phyloP scores from a whole-genome alignment of 2,797 vertebrate genomes.

The Sebastes alutus region DNA sequence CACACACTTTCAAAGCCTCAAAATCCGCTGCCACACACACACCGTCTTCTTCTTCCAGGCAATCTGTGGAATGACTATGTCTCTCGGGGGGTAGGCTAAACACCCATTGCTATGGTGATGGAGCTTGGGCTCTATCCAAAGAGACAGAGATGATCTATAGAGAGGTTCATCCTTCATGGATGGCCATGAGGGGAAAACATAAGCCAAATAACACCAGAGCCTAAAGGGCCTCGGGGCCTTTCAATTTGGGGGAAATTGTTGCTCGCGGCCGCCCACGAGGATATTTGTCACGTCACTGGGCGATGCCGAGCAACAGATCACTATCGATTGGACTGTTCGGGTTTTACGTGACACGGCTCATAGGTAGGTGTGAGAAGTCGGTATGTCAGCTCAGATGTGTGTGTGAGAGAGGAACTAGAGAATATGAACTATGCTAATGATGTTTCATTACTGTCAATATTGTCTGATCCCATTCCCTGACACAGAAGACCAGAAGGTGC shows the following conservation, averaged over 20 bases:
- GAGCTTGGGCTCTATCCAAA: slow-evolving; percentile 70
- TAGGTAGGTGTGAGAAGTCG: slow-evolving; percentile 7
- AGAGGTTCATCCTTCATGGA: slow-evolving; percentile 72
- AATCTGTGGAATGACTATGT: slow-evolving; percentile 66
- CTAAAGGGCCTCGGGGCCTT: slow-evolving; percentile 70
- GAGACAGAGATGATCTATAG: slow-evolving; percentile 78
- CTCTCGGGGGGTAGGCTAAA: slow-evolving; percentile 71
- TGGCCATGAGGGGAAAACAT: slow-evolving; percentile 72
- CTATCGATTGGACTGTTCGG: slow-evolving; percentile 52
- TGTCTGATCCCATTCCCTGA: slow-evolving; percentile 15
- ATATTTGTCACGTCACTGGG: slow-evolving; percentile 71
- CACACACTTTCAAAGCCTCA: slow-evolving; percentile 47
- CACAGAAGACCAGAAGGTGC: not conserved
- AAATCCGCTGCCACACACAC: slow-evolving; percentile 22
- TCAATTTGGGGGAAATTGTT: slow-evolving; percentile 77
- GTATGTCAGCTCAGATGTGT: slow-evolving; percentile 14
- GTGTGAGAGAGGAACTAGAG: not conserved
- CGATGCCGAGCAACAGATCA: slow-evolving; percentile 63
- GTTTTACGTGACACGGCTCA: slow-evolving; percentile 44
- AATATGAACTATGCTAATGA: slow-evolving; percentile 34
- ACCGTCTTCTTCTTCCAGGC: slow-evolving; percentile 53
- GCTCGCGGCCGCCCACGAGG: slow-evolving; percentile 53
- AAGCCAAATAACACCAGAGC: slow-evolving; percentile 73
- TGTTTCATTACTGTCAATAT: slow-evolving; percentile 52
- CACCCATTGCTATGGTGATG: slow-evolving; percentile 79